Conservation (phyloP, 2,113 vertebrate genomes). For the Numenius arquata region DNA sequence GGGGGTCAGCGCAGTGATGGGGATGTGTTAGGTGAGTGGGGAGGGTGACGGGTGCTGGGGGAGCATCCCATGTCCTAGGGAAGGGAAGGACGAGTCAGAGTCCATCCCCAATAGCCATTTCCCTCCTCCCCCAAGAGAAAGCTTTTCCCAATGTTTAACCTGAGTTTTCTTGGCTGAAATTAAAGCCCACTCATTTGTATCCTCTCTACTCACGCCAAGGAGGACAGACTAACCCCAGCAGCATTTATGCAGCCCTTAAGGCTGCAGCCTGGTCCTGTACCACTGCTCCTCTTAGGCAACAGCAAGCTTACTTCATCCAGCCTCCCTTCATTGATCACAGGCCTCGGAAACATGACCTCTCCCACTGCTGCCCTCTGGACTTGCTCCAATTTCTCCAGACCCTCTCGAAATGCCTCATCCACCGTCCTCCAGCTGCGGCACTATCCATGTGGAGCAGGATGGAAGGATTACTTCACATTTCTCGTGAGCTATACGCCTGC, state of each 20-base stretch:
- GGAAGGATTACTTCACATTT: background rate
- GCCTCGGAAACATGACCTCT: background rate
- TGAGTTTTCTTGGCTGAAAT: background rate
- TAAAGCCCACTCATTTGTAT: background rate
- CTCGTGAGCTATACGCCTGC: background rate
- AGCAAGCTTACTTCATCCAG: background rate
- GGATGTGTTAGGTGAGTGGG: background rate
- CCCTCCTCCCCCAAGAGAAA: background rate
- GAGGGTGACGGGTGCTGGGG: rapidly evolving
- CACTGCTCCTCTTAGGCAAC: background rate
- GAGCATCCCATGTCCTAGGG: rapidly evolving
- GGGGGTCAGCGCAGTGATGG: rapidly evolving
- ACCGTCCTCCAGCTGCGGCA: background rate
- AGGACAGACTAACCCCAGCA: background rate
- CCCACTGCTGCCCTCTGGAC: background rate
- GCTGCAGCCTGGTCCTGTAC: background rate
- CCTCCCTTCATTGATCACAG: background rate
- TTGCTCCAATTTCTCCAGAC: background rate
- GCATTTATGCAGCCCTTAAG: background rate
- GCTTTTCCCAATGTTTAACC: background rate
- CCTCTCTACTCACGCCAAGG: background rate
- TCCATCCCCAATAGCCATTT: background rate
- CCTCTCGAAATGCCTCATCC: background rate
- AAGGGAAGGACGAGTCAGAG: background rate
- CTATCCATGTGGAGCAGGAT: background rate